phyloP scores from a whole-genome alignment of 2,888 invertebrate genomes.

The Pachydiplax longipennis region DNA sequence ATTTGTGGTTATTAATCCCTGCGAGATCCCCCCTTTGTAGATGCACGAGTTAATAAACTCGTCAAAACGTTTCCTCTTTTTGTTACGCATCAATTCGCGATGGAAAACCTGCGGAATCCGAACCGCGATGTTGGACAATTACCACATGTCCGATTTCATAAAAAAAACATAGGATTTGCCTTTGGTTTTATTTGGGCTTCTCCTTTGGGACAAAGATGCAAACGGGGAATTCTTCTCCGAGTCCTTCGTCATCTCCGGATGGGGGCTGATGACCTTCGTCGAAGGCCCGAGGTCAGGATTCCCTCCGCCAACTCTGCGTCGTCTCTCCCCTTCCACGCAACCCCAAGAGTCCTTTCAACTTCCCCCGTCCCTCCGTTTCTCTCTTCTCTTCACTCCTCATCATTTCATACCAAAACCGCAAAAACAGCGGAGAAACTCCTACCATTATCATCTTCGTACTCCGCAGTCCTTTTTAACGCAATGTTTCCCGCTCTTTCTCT shows the following conservation, averaged over 20 bases:
- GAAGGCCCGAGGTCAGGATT: background rate
- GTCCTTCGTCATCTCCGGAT: background rate
- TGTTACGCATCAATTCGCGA: background rate
- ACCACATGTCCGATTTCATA: no score
- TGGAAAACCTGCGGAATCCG: background rate
- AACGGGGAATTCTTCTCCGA: background rate
- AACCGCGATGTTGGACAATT: background rate
- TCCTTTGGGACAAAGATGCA: background rate
- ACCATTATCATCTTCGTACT: background rate
- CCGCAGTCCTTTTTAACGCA: background rate
- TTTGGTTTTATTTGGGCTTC: background rate
- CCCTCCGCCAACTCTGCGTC: background rate
- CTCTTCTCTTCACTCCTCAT: background rate
- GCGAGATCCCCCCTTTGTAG: no score
- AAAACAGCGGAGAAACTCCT: background rate
- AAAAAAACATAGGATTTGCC: no score
- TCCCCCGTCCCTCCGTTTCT: background rate
- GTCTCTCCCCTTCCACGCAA: background rate
- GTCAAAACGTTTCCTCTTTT: no score
- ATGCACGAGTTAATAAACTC: no score
- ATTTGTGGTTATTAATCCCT: no score
- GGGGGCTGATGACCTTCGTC: background rate
- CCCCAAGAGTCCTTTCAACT: background rate
- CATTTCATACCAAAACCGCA: background rate
- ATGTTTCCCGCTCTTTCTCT: background rate